Evolutionary conservation across 2,113 vertebrate genomes (phyloP).

Genomic region (mouse (Mus musculus)): GRCm39 chr6:10706501-10707000

Average conservation of each 20-base stretch:
- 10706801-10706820: not conserved
- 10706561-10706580: not conserved
- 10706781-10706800: not conserved
- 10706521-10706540: not conserved
- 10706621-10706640: not conserved
- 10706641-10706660: not conserved
- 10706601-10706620: not conserved
- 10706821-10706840: not conserved
- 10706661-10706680: not conserved
- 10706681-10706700: not conserved
- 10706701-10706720: not conserved
- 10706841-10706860: not conserved
- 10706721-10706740: not conserved
- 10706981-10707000: too few species aligned
- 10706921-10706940: not conserved
- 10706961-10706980: not conserved
- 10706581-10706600: not conserved
- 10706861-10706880: not conserved
- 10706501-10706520: too few species aligned
- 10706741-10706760: not conserved
- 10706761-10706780: not conserved
- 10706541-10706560: not conserved
- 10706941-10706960: not conserved
- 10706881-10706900: not conserved
- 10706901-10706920: not conserved